Evolutionary conservation across 23 tunicate species (phyloP).

Genomic region (Ciona savignyi): DNA sequence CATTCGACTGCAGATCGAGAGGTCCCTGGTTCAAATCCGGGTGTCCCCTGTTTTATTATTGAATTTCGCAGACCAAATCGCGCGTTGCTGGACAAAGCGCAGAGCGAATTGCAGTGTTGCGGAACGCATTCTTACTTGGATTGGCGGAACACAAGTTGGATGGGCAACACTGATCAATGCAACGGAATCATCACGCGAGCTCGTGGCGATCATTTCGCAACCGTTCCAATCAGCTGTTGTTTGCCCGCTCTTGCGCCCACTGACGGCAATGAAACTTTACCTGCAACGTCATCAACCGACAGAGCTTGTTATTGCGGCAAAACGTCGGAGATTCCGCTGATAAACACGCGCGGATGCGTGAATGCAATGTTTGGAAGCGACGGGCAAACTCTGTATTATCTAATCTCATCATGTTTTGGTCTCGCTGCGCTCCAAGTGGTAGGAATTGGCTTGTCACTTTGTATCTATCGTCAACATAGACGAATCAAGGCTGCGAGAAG

Average conservation of each 20-base stretch:
- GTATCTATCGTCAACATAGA: slow-evolving; percentile 29
- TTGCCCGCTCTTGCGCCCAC: neutral
- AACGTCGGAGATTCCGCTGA: slow-evolving; percentile 1
- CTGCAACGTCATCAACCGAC: neutral
- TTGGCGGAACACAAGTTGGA: slow-evolving; percentile 32
- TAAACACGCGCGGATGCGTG: slow-evolving; percentile 35
- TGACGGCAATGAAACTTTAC: neutral
- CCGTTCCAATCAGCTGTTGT: slow-evolving; percentile 46
- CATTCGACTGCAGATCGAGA: slow-evolving; percentile 33
- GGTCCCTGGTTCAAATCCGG: slow-evolving; percentile 29
- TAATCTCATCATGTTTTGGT: slow-evolving; percentile 31
- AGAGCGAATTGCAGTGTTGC: slow-evolving; percentile 37
- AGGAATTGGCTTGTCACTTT: slow-evolving; percentile 19
- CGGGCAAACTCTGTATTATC: slow-evolving; percentile 45
- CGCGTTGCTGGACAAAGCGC: slow-evolving; percentile 19
- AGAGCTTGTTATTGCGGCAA: slow-evolving; percentile 33
- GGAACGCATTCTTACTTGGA: slow-evolving; percentile 27
- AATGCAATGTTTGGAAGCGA: slow-evolving; percentile 29
- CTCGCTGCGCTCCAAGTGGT: slow-evolving; percentile 26
- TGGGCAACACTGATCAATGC: slow-evolving; percentile 10
- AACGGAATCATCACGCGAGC: neutral
- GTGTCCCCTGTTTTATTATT: slow-evolving; percentile 13
- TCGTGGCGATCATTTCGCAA: neutral
- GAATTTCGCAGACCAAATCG: neutral
- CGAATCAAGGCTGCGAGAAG: slow-evolving; percentile 17